Evolutionary conservation across 1,140 invertebrate species (phyloP).

Genomic region (Marisa cornuarietis): DNA sequence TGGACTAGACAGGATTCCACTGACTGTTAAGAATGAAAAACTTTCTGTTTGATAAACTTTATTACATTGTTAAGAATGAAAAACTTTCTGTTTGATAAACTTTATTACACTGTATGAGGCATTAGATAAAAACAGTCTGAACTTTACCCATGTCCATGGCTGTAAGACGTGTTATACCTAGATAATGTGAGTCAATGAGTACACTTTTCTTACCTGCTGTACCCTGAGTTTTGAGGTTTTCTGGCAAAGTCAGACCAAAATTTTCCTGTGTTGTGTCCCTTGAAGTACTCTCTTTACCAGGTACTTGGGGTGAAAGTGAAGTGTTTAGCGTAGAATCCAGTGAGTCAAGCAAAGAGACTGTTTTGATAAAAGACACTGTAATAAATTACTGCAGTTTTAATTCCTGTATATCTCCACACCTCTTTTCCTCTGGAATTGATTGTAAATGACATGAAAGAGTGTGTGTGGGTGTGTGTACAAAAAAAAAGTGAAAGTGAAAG

Average conservation of each 20-base stretch:
- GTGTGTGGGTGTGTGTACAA: too few relatives aligned
- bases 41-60: not conserved
- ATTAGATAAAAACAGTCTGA: not conserved
- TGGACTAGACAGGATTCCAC: not conserved
- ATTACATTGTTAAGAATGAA: not conserved
- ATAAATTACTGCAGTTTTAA: not conserved
- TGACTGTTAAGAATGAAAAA: not conserved
- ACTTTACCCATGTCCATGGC: too few relatives aligned
- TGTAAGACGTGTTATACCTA: too few relatives aligned
- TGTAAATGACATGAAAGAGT: too few relatives aligned
- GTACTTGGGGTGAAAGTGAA: constrained; percentile 48
- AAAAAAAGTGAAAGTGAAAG: too few relatives aligned
- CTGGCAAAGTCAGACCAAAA: constrained; percentile 38
- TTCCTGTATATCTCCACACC: not conserved
- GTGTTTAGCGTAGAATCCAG: constrained; percentile 62
- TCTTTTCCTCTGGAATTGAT: not conserved
- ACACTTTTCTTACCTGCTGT: constrained; percentile 44
- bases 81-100: not conserved
- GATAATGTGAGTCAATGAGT: not conserved
- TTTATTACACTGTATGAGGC: not conserved
- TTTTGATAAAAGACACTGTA: not conserved
- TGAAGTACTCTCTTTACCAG: constrained; percentile 18
- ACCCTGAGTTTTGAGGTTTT: constrained; percentile 51
- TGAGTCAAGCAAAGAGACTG: constrained; percentile 51
- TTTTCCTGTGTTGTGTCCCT: constrained; percentile 40